Base-by-base conservation (phyloP, 37 sponge, comb jelly and placozoan species). In the Halichondria panicea region DNA sequence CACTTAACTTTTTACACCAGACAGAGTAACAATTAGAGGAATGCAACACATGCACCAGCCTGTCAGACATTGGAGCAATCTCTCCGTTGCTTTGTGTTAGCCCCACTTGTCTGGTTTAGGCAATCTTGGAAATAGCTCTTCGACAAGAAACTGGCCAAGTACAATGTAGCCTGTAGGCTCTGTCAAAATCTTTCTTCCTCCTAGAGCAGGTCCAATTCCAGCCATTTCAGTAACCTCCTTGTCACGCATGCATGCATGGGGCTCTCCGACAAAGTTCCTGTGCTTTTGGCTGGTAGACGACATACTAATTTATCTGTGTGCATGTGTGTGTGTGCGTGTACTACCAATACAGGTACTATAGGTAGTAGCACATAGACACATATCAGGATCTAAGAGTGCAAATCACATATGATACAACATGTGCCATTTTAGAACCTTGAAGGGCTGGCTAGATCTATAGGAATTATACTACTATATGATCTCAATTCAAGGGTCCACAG, bases 181-280 rank as follows among this genome's bases (percentile, higher is more conserved):
- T 92, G 62, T 93, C 94, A 46, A 93, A 98, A 2, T 96, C 99
- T 55, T 97, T 81, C 8, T 81, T 30, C 67, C 81, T 1, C 96
- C 96, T 2, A 98, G 77, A 1, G 50, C 81, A 12, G 61, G 74
- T 21, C 99, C 99, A 77, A 98, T 93, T 1, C 99, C 99, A 25
- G 99, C 91, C 56, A 98, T 39, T 0, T 87, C 91, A 18, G 85
- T 98, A 21, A 98, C 99, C 12, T 75, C 28, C 43, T 98, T 98
- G 36, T 98, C 94, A 0, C 99, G 94, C 94, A 98, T 95, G n/a
- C n/a, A n/a, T n/a, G n/a, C n/a, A n/a, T n/a, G n/a, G 3, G 99
- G 99, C 58, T 98, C 99, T 5, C 76, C 62, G 22, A 92, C 87
- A 74, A 98, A 98, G 43, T 95, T 75, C 2, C 92, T 88, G 71